Percentiles rank a stretch among this genome's conserved stretches.
phyloP scores from a whole-genome alignment of 2,113 vertebrate genomes.

The Oceanites oceanicus region DNA sequence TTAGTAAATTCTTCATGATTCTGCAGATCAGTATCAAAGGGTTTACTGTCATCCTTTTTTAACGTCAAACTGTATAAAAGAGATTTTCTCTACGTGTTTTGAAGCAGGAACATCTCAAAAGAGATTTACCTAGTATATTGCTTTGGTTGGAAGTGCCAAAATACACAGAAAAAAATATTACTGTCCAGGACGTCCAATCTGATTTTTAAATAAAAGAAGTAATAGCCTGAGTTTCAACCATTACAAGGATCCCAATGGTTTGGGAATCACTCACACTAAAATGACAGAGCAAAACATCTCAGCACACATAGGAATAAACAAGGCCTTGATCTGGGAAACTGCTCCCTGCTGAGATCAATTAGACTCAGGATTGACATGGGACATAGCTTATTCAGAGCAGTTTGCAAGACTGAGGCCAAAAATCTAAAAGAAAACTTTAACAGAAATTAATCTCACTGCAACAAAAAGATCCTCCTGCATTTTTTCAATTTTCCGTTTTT shows the following conservation, averaged over 20 bases:
- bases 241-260: background rate
- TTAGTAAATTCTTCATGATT: slow-evolving; percentile 24
- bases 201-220: slow-evolving; percentile 42
- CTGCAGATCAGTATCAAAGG: slow-evolving; percentile 24
- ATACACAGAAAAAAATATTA: background rate
- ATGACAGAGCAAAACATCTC: background rate
- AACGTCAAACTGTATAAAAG: background rate
- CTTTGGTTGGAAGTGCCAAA: background rate
- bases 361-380: background rate
- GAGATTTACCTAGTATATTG: background rate
- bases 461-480: background rate
- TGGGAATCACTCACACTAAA: background rate
- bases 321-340: background rate
- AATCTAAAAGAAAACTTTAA: background rate
- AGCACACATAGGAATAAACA: background rate
- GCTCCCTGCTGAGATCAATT: background rate
- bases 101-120: background rate
- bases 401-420: background rate
- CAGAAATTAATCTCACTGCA: background rate
- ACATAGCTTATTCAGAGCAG: background rate
- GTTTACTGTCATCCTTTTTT: slow-evolving; percentile 14
- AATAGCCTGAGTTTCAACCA: background rate
- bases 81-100: background rate
- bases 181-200: background rate
- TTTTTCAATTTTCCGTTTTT: background rate